A percentile compares a stretch with the other conserved stretches of the same genome.
phyloP scores from a whole-genome alignment of 2,888 invertebrate genomes.

The Scelioninae gen. 1 region DNA sequence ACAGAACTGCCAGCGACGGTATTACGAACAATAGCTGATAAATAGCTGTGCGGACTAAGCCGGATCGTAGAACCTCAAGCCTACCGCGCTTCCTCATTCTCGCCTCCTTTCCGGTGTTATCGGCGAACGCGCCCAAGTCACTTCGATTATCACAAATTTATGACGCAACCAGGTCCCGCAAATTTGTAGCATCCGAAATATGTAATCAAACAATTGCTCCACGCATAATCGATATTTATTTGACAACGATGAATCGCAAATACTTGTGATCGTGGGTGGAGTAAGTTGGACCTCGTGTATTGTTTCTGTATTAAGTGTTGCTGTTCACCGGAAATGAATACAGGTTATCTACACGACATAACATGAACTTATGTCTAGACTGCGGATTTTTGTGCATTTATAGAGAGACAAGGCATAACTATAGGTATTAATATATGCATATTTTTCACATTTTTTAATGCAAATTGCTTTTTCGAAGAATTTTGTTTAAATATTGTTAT shows the following conservation, averaged over 20 bases:
- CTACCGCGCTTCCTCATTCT: constrained; percentile 67
- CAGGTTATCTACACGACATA: constrained; percentile 3
- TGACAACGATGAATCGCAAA: constrained; percentile 4
- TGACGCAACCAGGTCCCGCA: constrained; percentile 43
- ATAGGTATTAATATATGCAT: no score
- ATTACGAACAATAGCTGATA: constrained; percentile 72
- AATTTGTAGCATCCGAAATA: constrained; percentile 43
- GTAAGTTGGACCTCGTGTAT: constrained; percentile 1
- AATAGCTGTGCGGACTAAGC: constrained; percentile 69
- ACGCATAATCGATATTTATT: constrained; percentile 46
- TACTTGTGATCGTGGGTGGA: constrained; percentile 9
- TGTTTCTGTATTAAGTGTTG: constrained; percentile 34
- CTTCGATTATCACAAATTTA: constrained; percentile 62
- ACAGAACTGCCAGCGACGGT: constrained; percentile 61
- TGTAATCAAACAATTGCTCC: constrained; percentile 41
- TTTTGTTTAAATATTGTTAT: no score
- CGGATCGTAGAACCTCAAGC: constrained; percentile 68
- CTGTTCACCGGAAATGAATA: constrained; percentile 23
- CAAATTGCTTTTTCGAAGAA: no score
- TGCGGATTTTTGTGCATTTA: no score
- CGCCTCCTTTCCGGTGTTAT: constrained; percentile 52
- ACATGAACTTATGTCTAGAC: neutral
- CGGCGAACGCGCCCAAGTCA: constrained; percentile 45
- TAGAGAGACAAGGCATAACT: no score
- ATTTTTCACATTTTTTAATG: no score